Conservation (phyloP, 2,888 invertebrate genomes). For the Ormyrus rosae region DNA sequence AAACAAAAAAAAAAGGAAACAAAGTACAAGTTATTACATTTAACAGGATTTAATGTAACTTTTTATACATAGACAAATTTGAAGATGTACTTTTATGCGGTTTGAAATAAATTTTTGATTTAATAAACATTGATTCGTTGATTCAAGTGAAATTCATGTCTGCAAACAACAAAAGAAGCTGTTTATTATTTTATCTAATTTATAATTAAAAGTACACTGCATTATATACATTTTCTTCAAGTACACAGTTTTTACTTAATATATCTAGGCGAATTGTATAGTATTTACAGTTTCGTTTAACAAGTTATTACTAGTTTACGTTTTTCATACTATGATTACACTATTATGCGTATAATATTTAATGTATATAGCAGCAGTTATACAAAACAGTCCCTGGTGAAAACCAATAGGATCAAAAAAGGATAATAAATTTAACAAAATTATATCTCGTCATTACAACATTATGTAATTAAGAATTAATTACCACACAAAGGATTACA, state of each 20-base stretch:
- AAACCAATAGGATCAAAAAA: constrained; percentile 73
- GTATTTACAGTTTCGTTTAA: constrained; percentile 72
- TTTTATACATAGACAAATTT: constrained; percentile 59
- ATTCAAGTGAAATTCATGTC: constrained; percentile 61
- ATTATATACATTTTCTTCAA: constrained; percentile 75
- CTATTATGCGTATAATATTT: constrained; percentile 71
- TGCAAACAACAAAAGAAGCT: constrained; percentile 76
- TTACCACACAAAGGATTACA: constrained; percentile 70
- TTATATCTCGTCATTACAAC: constrained; percentile 69
- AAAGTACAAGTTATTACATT: constrained; percentile 57
- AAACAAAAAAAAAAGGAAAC: constrained; percentile 50
- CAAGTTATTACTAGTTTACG: constrained; percentile 67
- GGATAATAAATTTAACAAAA: constrained; percentile 74
- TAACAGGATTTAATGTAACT: constrained; percentile 59
- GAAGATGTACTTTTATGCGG: constrained; percentile 55
- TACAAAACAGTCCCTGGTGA: constrained; percentile 75
- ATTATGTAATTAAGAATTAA: constrained; percentile 70
- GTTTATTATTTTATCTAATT: constrained; percentile 74
- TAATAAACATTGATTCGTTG: constrained; percentile 58
- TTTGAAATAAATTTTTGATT: constrained; percentile 57
- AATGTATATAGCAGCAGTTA: constrained; percentile 70
- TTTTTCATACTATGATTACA: constrained; percentile 67
- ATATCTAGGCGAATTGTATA: constrained; percentile 73
- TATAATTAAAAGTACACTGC: constrained; percentile 76
- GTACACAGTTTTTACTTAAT: constrained; percentile 73